Percentiles rank a stretch among this genome's conserved stretches.
These are phyloP conservation scores for Gorsachius magnificus DNA, from an alignment of 2,797 vertebrate species.

Conservation along the genomic window DNA sequence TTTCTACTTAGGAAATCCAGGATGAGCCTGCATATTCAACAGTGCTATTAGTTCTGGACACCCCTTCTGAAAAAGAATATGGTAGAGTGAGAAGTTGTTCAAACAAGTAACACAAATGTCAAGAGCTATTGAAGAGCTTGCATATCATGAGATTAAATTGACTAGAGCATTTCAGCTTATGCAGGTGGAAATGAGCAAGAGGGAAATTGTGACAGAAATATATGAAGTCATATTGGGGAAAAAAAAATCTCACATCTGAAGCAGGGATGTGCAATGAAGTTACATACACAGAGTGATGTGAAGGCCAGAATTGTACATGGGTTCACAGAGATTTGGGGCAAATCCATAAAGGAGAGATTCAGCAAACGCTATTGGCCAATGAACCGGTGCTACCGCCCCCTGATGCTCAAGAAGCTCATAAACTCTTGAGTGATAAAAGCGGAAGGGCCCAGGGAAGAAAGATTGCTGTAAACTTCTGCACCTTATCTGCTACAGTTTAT, in stretches of 20 bases:
- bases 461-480: background rate
- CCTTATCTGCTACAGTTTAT: background rate
- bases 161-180: background rate
- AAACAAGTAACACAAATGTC: background rate
- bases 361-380: background rate
- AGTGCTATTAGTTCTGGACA: background rate
- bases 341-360: background rate
- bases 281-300: background rate
- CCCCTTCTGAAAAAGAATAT: background rate
- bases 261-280: too few species aligned
- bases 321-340: background rate
- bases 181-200: background rate
- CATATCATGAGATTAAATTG: background rate
- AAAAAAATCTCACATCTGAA: background rate
- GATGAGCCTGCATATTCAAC: background rate
- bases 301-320: background rate
- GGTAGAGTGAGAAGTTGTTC: background rate
- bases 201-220: background rate
- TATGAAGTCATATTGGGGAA: background rate
- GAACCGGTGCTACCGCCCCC: background rate
- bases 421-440: background rate
- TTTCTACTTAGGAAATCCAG: background rate
- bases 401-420: background rate
- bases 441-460: background rate
- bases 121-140: background rate